These are phyloP conservation scores for Rhyzopertha dominica DNA, from an alignment of 1,140 invertebrate genomes.

Conservation along the genomic window DNA sequence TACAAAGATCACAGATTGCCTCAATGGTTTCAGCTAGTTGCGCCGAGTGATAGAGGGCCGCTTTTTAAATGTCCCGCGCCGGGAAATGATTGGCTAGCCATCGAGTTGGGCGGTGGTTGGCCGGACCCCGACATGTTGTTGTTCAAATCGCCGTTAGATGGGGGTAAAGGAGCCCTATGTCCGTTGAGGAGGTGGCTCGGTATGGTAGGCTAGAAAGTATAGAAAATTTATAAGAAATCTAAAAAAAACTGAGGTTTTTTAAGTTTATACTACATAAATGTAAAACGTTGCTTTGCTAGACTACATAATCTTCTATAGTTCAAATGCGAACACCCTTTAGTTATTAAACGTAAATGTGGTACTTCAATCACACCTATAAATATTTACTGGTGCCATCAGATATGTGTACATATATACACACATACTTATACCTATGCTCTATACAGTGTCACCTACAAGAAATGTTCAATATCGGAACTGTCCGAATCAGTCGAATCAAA, in stretches of 20 bases:
- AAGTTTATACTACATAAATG: neutral
- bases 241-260: conserved; percentile 13
- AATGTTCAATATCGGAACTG: too few species aligned
- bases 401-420: too few species aligned
- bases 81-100: conserved; percentile 34
- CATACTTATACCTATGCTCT: too few species aligned
- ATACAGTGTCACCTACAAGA: too few species aligned
- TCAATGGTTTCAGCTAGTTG: conserved; percentile 42
- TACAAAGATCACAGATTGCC: conserved; percentile 14
- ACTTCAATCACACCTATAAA: too few species aligned
- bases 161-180: conserved; percentile 34
- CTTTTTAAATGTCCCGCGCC: conserved; percentile 39
- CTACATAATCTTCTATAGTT: too few species aligned
- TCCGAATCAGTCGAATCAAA: too few species aligned
- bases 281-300: too few species aligned
- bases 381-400: too few species aligned
- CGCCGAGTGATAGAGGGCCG: conserved; percentile 38
- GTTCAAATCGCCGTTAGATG: conserved; percentile 42
- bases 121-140: conserved; percentile 40
- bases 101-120: conserved; percentile 34
- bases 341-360: too few species aligned
- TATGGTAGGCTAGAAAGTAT: conserved; percentile 41
- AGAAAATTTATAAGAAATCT: too few species aligned
- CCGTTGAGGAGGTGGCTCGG: conserved; percentile 43
- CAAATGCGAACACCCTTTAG: too few species aligned